Evolutionary conservation across 2,888 invertebrate species (phyloP).

Genomic region (Pristionchus mayeri): DNA sequence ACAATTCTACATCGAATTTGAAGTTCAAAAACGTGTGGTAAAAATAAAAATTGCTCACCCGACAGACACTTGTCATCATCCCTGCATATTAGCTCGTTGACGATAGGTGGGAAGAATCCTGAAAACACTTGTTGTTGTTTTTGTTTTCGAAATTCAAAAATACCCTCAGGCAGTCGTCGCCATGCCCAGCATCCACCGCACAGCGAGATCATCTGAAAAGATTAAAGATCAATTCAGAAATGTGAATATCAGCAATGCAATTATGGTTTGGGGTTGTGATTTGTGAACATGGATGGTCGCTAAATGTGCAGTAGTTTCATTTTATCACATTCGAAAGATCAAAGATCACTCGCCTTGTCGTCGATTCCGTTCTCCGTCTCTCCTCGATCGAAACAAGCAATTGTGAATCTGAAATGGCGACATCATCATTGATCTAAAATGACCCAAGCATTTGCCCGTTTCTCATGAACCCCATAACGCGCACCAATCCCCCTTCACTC

Average conservation of each 20-base stretch:
- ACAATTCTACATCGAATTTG: neutral
- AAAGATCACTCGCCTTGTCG: constrained; percentile 6
- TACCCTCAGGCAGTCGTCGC: constrained; percentile 69
- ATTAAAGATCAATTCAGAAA: neutral
- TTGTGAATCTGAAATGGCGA: constrained; percentile 60
- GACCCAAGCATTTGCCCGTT: no score
- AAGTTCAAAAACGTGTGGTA: neutral
- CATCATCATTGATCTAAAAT: no score
- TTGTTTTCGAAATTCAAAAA: neutral
- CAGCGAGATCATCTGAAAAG: constrained; percentile 58
- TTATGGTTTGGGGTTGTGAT: no score
- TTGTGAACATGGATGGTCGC: no score
- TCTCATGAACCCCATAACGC: no score
- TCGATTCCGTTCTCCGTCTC: constrained; percentile 64
- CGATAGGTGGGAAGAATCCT: constrained; percentile 45
- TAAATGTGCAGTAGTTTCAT: no score
- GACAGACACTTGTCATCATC: constrained; percentile 43
- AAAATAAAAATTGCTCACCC: neutral
- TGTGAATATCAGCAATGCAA: no score
- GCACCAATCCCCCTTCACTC: no score
- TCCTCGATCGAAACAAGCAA: constrained; percentile 71
- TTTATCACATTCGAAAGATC: neutral
- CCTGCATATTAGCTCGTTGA: constrained; percentile 46
- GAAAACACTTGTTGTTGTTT: neutral
- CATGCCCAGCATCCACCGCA: constrained; percentile 73